These are phyloP conservation scores for Rhineura floridana DNA, from an alignment of 2,113 vertebrate genomes.

Conservation along the genomic window DNA sequence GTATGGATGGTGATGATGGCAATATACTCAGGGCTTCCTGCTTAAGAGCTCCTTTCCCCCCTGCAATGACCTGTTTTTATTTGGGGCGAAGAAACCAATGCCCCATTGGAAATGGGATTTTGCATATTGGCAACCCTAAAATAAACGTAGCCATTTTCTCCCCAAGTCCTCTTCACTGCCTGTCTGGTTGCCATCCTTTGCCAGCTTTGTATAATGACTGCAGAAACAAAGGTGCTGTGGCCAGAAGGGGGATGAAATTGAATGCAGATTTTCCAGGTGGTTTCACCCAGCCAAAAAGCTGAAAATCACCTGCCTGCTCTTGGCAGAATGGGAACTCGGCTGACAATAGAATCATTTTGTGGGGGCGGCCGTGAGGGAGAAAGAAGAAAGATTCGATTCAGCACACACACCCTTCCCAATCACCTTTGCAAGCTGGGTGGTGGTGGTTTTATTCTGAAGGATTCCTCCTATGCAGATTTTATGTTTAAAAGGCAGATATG, in stretches of 20 bases:
- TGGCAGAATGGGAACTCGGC: conserved; percentile 21
- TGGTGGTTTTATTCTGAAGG: background rate
- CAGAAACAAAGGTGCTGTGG: background rate
- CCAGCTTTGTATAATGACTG: conserved; percentile 18
- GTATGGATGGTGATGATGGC: no score
- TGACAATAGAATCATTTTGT: conserved; percentile 22
- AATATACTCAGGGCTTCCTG: background rate
- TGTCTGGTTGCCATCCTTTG: background rate
- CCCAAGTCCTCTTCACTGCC: background rate
- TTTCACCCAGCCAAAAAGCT: background rate
- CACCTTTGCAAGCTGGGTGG: background rate
- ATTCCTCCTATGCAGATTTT: background rate
- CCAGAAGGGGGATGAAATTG: conserved; percentile 9
- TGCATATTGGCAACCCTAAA: background rate
- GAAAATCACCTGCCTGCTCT: conserved; percentile 49
- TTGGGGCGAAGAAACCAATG: conserved; percentile 4
- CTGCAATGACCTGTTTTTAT: conserved; percentile 7
- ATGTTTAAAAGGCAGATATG: no score
- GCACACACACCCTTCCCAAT: background rate
- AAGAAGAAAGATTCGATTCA: conserved; percentile 6
- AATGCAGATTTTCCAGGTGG: conserved; percentile 18
- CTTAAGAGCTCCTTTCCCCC: background rate
- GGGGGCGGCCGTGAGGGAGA: background rate
- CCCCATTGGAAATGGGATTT: background rate
- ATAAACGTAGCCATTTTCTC: background rate